Conservation (phyloP, 2,113 vertebrate genomes). For the Lophura nycthemera region DNA sequence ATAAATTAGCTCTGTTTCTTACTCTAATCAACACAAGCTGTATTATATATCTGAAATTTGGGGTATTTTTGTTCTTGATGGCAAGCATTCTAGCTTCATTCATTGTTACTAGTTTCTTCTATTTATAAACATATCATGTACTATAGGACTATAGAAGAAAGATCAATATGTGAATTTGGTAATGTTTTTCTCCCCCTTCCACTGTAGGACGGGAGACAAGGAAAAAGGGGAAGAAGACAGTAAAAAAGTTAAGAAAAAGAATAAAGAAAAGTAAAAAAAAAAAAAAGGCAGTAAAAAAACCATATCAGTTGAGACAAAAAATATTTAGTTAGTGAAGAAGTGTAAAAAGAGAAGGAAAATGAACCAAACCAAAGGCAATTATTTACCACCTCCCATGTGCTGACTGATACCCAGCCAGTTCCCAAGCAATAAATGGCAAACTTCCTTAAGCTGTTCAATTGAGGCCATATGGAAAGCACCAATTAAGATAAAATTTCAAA, state of each 20-base stretch:
- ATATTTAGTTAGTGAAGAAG: neutral
- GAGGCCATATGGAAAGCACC: neutral
- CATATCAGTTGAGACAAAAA: neutral
- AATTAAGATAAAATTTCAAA: neutral
- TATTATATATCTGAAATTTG: neutral
- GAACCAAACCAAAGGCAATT: neutral
- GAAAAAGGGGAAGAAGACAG: neutral
- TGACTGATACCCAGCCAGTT: neutral
- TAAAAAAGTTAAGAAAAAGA: neutral
- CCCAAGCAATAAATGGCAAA: neutral
- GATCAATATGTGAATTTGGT: neutral
- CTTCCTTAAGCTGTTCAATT: neutral
- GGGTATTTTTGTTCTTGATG: neutral
- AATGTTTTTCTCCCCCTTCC: neutral
- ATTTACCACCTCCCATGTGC: neutral
- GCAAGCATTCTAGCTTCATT: neutral
- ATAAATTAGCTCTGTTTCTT: neutral
- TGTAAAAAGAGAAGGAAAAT: neutral
- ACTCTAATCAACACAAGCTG: neutral
- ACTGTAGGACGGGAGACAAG: neutral
- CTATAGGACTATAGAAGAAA: rapidly evolving
- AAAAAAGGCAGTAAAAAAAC: neutral
- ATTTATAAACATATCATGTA: neutral
- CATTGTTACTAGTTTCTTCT: neutral
- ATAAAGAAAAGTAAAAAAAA: neutral